Evolutionary conservation across 2,113 vertebrate genomes (phyloP), one percentile per base, ranked within the genome.

Genomic region (Sciurus niger): DNA sequence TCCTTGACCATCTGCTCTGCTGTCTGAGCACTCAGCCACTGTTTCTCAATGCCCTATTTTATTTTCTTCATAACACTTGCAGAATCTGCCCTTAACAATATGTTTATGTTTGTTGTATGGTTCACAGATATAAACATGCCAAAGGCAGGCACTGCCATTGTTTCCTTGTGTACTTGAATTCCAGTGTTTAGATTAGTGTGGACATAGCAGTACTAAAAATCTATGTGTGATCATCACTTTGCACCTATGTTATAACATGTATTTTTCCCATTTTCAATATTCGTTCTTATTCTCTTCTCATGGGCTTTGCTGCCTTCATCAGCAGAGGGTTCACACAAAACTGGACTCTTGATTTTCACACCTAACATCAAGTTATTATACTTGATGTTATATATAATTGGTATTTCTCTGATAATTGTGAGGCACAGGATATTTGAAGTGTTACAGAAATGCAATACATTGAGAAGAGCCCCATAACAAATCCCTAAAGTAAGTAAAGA

Each of bases 21-120:
- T 46, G n/a, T 40, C 12, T 14, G 48, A 40, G 40, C 10, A 55
- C 51, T 1, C 6, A 55, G 68, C 65, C 77, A 51, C 10, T 53
- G 25, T 46, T 51, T 65, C n/a, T 63, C 34, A 74, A 34, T 55
- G 43, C 8, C 20, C 20, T 4, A 2, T 48, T 85, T 51, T 43
- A 48, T 85, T 67, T 60, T 74, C 58, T 76, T n/a, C n/a, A 0
- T 6, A 68, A 2, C 22, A 4, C 4, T 48, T 74, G 32, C 18
- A 80, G 13, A 1, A 17, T n/a, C 24, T 25, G 30, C 16, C 7
- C 24, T 14, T 48, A 25, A 7, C 14, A 1, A 7, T 8, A 2
- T 3, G 24, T 18, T 25, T 43, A 1, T 3, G 28, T 43, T 40
- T 82, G 67, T 43, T 43, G 1, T 73, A 17, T 68, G 10, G 86